Conservation (phyloP, 2,888 invertebrate species). For the Cephalotes varians region DNA sequence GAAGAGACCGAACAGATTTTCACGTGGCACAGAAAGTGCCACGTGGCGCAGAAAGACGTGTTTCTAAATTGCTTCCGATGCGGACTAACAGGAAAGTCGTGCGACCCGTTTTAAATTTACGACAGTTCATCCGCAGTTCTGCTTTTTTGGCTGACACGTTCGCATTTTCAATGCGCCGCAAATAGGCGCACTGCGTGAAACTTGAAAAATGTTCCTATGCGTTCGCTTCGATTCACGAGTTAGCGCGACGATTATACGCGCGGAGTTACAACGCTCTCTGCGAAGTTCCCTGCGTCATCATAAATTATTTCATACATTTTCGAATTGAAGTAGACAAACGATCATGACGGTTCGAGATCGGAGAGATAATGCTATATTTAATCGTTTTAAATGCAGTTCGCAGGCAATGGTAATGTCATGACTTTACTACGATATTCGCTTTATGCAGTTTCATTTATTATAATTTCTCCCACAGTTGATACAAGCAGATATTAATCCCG, state of each 20-base stretch:
- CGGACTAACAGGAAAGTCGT: conserved; percentile 61
- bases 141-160: neutral
- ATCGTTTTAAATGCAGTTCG: neutral
- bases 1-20: conserved; percentile 33
- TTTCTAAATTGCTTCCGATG: conserved; percentile 82
- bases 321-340: neutral
- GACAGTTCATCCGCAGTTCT: conserved; percentile 54
- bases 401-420: neutral
- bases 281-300: neutral
- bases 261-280: neutral
- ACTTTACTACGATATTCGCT: neutral
- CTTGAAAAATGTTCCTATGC: conserved; percentile 19
- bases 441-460: neutral
- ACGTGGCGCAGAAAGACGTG: conserved; percentile 72
- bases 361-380: neutral
- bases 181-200: conserved; percentile 23
- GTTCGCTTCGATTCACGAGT: neutral
- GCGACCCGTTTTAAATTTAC: conserved; percentile 62
- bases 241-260: neutral
- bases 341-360: neutral
- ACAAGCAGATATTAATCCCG: neutral
- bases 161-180: conserved; percentile 29
- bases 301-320: conserved; percentile 10
- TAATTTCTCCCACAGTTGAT: neutral
- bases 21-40: conserved; percentile 65